Evolutionary conservation across 2,797 vertebrate species (phyloP).

Genomic region (Remorina albescens): DNA sequence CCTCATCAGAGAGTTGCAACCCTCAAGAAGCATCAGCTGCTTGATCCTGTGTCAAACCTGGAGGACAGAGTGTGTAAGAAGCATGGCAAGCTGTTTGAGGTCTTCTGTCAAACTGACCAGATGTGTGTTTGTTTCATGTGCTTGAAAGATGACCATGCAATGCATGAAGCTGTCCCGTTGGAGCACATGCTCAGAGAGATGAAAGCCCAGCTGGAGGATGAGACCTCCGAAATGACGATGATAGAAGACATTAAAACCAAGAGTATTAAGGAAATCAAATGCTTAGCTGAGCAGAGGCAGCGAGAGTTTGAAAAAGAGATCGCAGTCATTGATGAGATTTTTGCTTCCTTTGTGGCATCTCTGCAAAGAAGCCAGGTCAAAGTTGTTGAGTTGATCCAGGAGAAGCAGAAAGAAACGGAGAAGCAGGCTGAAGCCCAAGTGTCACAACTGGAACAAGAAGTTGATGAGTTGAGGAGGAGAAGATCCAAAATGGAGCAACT

Average conservation of each 20-base stretch:
- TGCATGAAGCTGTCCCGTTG: slow-evolving; percentile 9
- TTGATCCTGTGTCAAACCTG: slow-evolving; percentile 51
- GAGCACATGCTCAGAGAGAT: slow-evolving; percentile 29
- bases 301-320: slow-evolving; percentile 9
- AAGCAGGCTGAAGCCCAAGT: slow-evolving; percentile 12
- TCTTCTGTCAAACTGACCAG: slow-evolving; percentile 55
- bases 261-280: slow-evolving; percentile 1
- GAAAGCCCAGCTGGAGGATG: neutral
- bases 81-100: slow-evolving; percentile 54
- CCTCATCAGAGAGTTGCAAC: slow-evolving; percentile 50
- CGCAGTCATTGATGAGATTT: slow-evolving; percentile 15
- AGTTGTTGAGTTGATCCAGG: slow-evolving; percentile 33
- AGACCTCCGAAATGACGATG: slow-evolving; percentile 2
- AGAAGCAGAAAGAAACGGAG: slow-evolving; percentile 43
- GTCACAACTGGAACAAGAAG: slow-evolving; percentile 37
- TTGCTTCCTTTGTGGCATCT: slow-evolving; percentile 20
- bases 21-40: slow-evolving; percentile 56
- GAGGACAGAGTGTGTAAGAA: slow-evolving; percentile 55
- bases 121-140: slow-evolving; percentile 57
- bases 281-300: neutral
- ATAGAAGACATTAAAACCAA: slow-evolving; percentile 17
- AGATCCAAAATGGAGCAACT: slow-evolving; percentile 31
- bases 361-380: slow-evolving; percentile 20
- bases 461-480: slow-evolving; percentile 23
- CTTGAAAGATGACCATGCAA: slow-evolving; percentile 32